These are phyloP conservation scores for Drosophila atroscutellata DNA, from an alignment of 2,888 invertebrate genomes.

Conservation along the genomic window DNA sequence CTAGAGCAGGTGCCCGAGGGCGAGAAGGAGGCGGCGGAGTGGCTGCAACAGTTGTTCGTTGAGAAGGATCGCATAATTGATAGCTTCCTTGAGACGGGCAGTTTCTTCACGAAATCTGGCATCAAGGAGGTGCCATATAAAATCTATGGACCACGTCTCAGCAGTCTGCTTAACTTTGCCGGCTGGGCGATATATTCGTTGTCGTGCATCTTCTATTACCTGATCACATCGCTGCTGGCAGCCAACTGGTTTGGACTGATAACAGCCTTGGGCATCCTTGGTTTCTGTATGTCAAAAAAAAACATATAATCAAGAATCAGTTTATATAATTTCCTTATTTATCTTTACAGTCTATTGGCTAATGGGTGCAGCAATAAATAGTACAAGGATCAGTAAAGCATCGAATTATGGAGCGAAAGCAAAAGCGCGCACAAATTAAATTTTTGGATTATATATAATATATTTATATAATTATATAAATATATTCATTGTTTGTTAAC, in stretches of 20 bases:
- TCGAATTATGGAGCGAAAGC: slow-evolving; percentile 90
- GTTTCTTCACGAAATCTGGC: slow-evolving; percentile 92
- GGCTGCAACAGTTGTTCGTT: slow-evolving; percentile 93
- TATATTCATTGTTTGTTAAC: slow-evolving; percentile 52
- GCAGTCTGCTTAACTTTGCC: slow-evolving; percentile 89
- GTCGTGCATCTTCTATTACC: slow-evolving; percentile 78
- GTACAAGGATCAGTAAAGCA: slow-evolving; percentile 93
- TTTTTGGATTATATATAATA: slow-evolving; percentile 25
- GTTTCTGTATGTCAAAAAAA: slow-evolving; percentile 89
- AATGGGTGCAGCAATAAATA: slow-evolving; percentile 92
- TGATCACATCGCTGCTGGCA: slow-evolving; percentile 73
- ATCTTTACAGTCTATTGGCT: slow-evolving; percentile 89
- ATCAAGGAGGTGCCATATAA: slow-evolving; percentile 88
- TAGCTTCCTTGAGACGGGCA: slow-evolving; percentile 87
- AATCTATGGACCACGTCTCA: slow-evolving; percentile 87
- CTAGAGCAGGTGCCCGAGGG: slow-evolving; percentile 91
- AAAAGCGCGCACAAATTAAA: slow-evolving; percentile 68
- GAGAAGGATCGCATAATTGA: slow-evolving; percentile 89
- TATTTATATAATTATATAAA: neutral
- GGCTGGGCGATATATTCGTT: slow-evolving; percentile 87
- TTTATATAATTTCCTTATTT: neutral
- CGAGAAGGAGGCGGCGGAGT: slow-evolving; percentile 89
- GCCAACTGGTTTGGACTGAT: slow-evolving; percentile 86
- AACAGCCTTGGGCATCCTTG: slow-evolving; percentile 86
- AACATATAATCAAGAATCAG: neutral